Conservation (phyloP, 2,888 invertebrate genomes). For the Laspeyria flexula region DNA sequence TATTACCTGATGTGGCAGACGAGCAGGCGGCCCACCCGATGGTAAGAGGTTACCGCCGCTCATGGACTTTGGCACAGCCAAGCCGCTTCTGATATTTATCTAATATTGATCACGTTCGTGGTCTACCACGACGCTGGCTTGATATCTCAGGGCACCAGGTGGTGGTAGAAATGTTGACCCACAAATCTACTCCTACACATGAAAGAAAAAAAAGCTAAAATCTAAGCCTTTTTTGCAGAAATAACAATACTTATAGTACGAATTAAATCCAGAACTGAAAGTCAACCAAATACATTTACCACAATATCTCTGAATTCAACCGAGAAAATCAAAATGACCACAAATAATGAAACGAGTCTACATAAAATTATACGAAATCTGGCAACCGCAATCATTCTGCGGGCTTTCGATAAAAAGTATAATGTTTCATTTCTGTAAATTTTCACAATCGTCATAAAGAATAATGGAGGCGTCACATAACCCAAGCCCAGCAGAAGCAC, state of each 20-base stretch:
- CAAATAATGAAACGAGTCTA: slow-evolving; percentile 5
- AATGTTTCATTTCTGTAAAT: slow-evolving; percentile 46
- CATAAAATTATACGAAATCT: slow-evolving; percentile 38
- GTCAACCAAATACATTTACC: not conserved
- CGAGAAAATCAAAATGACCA: slow-evolving; percentile 9
- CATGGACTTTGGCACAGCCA: no score
- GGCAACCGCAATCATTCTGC: slow-evolving; percentile 25
- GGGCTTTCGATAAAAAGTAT: slow-evolving; percentile 25
- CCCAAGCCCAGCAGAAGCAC: slow-evolving; percentile 52
- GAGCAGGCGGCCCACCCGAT: no score
- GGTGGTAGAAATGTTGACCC: no score
- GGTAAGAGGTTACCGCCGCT: no score
- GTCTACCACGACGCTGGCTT: no score
- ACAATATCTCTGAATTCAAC: slow-evolving; percentile 4
- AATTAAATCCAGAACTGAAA: slow-evolving; percentile 3
- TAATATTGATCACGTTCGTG: no score
- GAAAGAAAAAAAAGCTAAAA: no score
- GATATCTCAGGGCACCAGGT: no score
- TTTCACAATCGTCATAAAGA: slow-evolving; percentile 61
- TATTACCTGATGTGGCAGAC: no score
- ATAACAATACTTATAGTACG: not conserved
- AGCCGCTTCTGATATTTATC: no score
- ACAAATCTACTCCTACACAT: no score
- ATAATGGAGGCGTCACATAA: slow-evolving; percentile 56
- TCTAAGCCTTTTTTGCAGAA: slow-evolving; percentile 3